Base-by-base conservation (phyloP, 1,140 invertebrate genomes). In the Teleopsis dalmanni region DNA sequence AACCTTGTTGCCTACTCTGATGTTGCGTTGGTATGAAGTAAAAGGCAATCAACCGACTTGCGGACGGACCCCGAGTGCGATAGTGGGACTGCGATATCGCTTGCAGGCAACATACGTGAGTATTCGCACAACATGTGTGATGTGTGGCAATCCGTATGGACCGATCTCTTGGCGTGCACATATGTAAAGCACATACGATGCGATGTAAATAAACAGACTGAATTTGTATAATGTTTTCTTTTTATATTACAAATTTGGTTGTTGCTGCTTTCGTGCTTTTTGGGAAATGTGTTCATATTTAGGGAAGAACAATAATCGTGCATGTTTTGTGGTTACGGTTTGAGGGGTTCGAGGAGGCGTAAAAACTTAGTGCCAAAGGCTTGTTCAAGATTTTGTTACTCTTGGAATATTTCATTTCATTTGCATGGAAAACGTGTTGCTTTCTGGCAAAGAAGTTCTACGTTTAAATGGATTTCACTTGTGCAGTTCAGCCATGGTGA, bases 101-200 rank as follows among this genome's bases (percentile, higher is more conserved):
- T 65, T 65, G 63, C 63, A 65, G 58, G 63, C 63, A 66, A 66
- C 62, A 66, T 66, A 66, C 63, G 63, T 66, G 63, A 61, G 63
- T 65, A 63, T 59, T 65, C 63, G 60, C 61, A 62, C 56, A 67
- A 67, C 64, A 67, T 67, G 64, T 67, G 64, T 67, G 64, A 67
- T 67, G 53, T 67, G 64, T 62, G 64, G 51, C 58, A 60, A 58
- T 65, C 61, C 64, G 61, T 67, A 67, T 67, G 64, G 64, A 64
- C n/a, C 42, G 55, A 55, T 57, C 19, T 40, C 48, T 40, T 45
- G 47, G 14, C 25, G 45, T 33, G 45, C 46, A 47, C 41, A 38
- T 51, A 49, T 48, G 53, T 57, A 58, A 34, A 26, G 5, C 52
- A 65, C 64, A 67, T 62, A 67, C 65, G 65, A 67, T 67, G 57